phyloP scores from a whole-genome alignment of 2,113 vertebrate species.

The Antidorcas marsupialis region DNA sequence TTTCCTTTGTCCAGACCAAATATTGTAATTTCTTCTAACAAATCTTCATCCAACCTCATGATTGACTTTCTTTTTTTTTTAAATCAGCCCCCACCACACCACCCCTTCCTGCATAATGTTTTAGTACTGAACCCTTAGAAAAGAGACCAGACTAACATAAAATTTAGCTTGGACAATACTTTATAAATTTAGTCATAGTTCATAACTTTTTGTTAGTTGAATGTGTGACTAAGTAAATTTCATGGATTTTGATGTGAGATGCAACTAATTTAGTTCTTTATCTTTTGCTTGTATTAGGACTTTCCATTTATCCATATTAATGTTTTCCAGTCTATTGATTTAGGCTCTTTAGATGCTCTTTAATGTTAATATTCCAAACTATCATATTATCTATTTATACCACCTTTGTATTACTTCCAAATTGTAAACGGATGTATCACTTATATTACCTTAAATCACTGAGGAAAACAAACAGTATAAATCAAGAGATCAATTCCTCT shows the following conservation, averaged over 20 bases:
- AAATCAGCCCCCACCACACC: neutral
- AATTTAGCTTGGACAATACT: neutral
- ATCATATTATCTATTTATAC: neutral
- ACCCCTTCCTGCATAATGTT: neutral
- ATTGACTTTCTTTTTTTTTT: neutral
- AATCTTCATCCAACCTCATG: neutral
- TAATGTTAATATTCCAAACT: neutral
- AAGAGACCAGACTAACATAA: neutral
- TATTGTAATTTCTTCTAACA: neutral
- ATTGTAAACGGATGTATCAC: conserved; percentile 34
- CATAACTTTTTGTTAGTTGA: neutral
- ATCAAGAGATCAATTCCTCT: conserved; percentile 42
- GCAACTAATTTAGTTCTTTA: neutral
- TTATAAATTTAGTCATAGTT: neutral
- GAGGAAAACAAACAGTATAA: conserved; percentile 43
- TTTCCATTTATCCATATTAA: neutral
- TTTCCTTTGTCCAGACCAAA: neutral
- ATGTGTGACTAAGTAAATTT: neutral
- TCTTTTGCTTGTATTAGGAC: neutral
- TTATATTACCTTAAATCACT: conserved; percentile 33
- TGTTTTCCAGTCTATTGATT: neutral
- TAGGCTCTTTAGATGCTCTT: neutral
- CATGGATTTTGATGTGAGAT: neutral
- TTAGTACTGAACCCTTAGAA: neutral
- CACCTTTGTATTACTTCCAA: conserved; percentile 19